These are phyloP conservation scores for Gasterosteus aculeatus DNA, from an alignment of 2,113 vertebrate genomes.

Conservation along the genomic window DNA sequence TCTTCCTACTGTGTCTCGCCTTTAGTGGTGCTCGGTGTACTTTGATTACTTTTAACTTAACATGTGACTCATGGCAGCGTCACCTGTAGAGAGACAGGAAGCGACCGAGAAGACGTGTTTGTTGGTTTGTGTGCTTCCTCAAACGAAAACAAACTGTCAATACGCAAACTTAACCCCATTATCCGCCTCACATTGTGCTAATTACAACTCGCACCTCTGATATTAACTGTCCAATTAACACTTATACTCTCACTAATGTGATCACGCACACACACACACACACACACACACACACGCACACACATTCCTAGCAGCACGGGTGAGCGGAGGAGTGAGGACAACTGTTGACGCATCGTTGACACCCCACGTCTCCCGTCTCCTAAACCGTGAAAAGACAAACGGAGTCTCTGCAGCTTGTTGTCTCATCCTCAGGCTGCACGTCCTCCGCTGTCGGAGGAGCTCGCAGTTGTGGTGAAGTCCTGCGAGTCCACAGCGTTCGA, in stretches of 20 bases:
- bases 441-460: background rate
- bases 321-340: slow-evolving; percentile 5
- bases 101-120: background rate
- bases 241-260: slow-evolving; percentile 58
- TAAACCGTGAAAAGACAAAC: slow-evolving; percentile 9
- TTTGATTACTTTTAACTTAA: background rate
- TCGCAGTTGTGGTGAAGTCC: background rate
- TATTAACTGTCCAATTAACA: slow-evolving; percentile 59
- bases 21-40: background rate
- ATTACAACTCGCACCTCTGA: slow-evolving; percentile 25
- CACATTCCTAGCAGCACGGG: background rate
- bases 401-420: background rate
- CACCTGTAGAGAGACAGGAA: background rate
- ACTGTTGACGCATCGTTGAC: slow-evolving; percentile 39
- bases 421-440: background rate
- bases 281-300: background rate
- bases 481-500: background rate
- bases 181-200: slow-evolving; percentile 41
- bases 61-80: too few species aligned
- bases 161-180: slow-evolving; percentile 27
- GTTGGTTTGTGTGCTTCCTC: background rate
- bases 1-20: background rate
- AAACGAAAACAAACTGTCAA: slow-evolving; percentile 35
- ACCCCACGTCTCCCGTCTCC: slow-evolving; percentile 1
- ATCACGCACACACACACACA: slow-evolving; percentile 26